A percentile compares a stretch with the other conserved stretches of the same genome.
These are phyloP conservation scores for Acrocyrtus sp. DNA, from an alignment of 2,888 invertebrate genomes.

Conservation along the genomic window DNA sequence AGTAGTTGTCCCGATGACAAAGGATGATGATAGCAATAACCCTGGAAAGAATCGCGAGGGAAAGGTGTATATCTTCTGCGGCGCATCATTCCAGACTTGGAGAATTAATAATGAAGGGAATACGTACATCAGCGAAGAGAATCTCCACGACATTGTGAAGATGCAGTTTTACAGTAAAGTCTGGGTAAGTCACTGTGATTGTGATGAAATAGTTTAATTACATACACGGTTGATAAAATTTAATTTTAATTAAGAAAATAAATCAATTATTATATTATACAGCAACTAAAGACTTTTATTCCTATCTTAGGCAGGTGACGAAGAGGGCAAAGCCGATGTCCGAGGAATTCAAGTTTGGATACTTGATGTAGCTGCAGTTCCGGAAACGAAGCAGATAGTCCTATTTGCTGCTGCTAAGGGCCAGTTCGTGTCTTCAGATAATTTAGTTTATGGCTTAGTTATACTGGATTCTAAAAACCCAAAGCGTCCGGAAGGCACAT, in stretches of 20 bases:
- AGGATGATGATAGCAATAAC: conserved; percentile 42
- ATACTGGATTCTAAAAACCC: conserved; percentile 52
- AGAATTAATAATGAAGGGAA: conserved; percentile 70
- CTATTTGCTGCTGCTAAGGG: conserved; percentile 59
- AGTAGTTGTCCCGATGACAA: conserved; percentile 55
- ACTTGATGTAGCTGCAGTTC: conserved; percentile 51
- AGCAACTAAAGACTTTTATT: neutral
- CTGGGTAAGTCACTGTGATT: conserved; percentile 71
- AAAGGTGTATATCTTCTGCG: conserved; percentile 78
- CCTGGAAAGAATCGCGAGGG: conserved; percentile 52
- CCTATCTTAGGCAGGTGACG: conserved; percentile 16
- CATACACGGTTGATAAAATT: no score
- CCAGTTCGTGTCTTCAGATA: conserved; percentile 50
- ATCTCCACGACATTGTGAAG: conserved; percentile 77
- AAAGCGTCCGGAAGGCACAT: conserved; percentile 29
- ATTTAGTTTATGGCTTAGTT: conserved; percentile 60
- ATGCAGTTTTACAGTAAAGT: conserved; percentile 77
- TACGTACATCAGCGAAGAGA: conserved; percentile 74
- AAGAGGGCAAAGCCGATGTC: conserved; percentile 29
- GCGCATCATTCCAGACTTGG: conserved; percentile 87
- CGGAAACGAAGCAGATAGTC: conserved; percentile 46
- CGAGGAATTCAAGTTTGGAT: conserved; percentile 60
- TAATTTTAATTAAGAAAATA: no score
- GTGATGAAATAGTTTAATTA: no score
- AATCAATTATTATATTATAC: no score